Evolutionary conservation across 2,797 vertebrate genomes (phyloP), one percentile per base, ranked within the genome.

Genomic region (Notolepis coatsorum): DNA sequence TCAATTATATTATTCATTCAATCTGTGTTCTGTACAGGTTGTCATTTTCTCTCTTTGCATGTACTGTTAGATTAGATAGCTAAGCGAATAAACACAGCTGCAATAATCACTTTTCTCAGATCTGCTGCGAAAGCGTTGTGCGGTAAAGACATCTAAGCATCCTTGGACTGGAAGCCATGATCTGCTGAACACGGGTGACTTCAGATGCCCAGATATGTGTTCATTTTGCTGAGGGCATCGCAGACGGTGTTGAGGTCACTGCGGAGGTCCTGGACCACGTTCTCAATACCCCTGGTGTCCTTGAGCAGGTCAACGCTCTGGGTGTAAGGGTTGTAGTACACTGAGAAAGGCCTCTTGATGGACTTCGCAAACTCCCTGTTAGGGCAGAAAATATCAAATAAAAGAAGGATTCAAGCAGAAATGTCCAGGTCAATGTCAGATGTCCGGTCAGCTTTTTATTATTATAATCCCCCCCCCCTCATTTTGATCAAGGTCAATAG

Each of bases 281-380:
- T 93, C 84, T 98, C 96, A 61, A 99, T 95, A 80, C 95, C 95
- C 70, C 94, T 92, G 23, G 96, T 97, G 82, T 99, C 96, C 82
- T 97, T 97, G 54, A 99, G 91, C 74, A 98, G 94, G 86, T 99
- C 95, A 46, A 99, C 78, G 73, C 96, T 97, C 89, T 97, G 96
- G 0, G 97, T 99, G 74, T 97, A 98, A 2, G 97, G 96, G 84
- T 98, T 97, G 89, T 98, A 99, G 89, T 96, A 96, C 27, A 99
- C 96, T 0, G 96, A 98, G 90, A 98, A 99, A 6, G 97, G 97
- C 21, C 97, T 91, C 76, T 94, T 95, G 76, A 99, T 97, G 4
- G 93, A 94, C 88, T 97, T 98, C 5, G 97, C 97, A 5, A 98
- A 99, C 62, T 99, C 97, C 77, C 97, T 99, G 87, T 17, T n/a